These are phyloP conservation scores for Eulacestoma nigropectus DNA, from an alignment of 2,113 vertebrate genomes.

Conservation along the genomic window DNA sequence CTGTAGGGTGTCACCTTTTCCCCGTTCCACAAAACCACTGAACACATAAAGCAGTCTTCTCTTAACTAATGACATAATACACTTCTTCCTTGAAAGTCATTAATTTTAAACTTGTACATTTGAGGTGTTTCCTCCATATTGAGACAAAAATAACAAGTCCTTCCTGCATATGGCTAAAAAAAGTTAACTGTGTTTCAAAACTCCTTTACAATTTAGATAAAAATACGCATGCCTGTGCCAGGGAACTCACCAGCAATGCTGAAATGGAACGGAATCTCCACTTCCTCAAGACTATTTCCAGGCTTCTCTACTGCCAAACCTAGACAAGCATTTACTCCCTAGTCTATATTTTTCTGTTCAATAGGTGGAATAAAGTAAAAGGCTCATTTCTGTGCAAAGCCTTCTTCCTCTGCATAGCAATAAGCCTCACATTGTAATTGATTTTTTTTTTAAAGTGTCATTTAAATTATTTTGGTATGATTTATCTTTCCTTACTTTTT, in stretches of 20 bases:
- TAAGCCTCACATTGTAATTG: background rate
- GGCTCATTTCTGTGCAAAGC: background rate
- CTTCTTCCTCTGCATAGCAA: background rate
- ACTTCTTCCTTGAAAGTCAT: background rate
- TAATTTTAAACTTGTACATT: background rate
- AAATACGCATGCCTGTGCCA: background rate
- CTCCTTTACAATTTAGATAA: background rate
- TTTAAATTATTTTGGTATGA: constrained; percentile 37
- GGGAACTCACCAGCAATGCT: background rate
- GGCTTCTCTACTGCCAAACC: background rate
- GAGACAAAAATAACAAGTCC: background rate
- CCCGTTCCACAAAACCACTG: background rate
- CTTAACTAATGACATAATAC: background rate
- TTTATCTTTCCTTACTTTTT: constrained; percentile 23
- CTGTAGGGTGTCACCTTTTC: background rate
- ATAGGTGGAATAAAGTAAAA: background rate
- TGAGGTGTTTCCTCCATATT: background rate
- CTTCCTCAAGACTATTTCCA: background rate
- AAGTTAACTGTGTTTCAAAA: background rate
- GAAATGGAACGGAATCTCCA: background rate
- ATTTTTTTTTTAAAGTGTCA: background rate
- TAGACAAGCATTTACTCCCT: background rate
- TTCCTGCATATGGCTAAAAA: background rate
- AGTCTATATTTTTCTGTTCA: background rate
- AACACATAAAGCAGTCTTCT: background rate